Percentiles rank a stretch among this genome's conserved stretches.
Conservation (phyloP, 2,888 invertebrate genomes). For the Chaetogeoica ovagalla region DNA sequence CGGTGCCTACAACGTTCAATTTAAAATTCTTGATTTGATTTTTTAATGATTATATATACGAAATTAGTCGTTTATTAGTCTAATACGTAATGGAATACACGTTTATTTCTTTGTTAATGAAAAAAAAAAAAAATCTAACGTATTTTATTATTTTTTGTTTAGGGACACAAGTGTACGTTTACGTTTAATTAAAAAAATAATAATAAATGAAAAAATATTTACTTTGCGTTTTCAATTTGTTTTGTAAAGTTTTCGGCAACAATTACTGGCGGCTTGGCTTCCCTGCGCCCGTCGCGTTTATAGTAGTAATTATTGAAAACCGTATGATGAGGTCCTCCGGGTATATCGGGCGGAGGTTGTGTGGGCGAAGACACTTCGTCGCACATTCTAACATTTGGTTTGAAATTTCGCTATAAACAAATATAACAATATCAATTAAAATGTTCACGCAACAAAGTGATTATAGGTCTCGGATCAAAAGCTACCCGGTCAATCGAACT, state of each 20-base stretch:
- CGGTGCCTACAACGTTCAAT: too few species aligned
- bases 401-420: conserved; percentile 65
- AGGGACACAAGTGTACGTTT: not conserved
- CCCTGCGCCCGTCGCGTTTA: conserved; percentile 78
- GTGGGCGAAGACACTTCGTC: conserved; percentile 72
- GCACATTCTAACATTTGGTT: conserved; percentile 69
- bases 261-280: conserved; percentile 71
- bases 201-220: not conserved
- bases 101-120: too few species aligned
- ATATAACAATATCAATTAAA: not conserved
- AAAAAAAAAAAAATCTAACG: too few species aligned
- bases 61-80: too few species aligned
- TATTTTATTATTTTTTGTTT: too few species aligned
- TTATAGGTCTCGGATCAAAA: too few species aligned
- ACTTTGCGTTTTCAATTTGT: conserved; percentile 40
- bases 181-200: not conserved
- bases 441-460: too few species aligned
- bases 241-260: conserved; percentile 59
- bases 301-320: conserved; percentile 83
- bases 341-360: conserved; percentile 79
- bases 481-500: too few species aligned
- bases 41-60: too few species aligned
- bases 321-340: conserved; percentile 79
- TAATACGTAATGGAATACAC: too few species aligned
- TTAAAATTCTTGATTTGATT: too few species aligned